Conservation (phyloP, 2,797 vertebrate genomes). For the Ctenopoma kingsleyae region DNA sequence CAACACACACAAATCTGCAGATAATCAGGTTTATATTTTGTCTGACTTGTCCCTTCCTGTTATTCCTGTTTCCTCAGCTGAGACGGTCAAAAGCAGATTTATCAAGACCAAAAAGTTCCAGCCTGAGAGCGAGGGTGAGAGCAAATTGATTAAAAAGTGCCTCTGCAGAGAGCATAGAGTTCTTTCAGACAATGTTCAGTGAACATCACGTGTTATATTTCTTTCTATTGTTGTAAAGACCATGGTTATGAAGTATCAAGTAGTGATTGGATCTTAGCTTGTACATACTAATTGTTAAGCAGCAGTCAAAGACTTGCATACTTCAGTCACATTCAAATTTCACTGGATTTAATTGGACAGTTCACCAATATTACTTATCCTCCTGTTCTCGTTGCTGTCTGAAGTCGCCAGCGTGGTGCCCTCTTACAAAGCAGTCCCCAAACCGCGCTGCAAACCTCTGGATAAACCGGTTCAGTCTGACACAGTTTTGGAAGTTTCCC, state of each 20-base stretch:
- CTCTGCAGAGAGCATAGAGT: neutral
- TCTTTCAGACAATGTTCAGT: neutral
- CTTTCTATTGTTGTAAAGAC: neutral
- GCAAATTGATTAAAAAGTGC: constrained; percentile 48
- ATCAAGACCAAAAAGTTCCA: constrained; percentile 80
- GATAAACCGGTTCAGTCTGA: constrained; percentile 69
- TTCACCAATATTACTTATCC: neutral
- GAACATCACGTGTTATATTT: no score
- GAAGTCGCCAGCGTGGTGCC: constrained; percentile 46
- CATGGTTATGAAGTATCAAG: neutral
- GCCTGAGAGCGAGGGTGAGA: constrained; percentile 57
- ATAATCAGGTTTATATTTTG: no score
- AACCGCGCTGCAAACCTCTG: constrained; percentile 76
- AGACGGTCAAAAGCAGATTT: constrained; percentile 79
- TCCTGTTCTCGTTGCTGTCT: constrained; percentile 35
- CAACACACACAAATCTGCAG: no score
- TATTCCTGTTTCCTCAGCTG: constrained; percentile 51
- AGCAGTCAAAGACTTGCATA: no score
- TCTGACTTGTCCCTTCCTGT: constrained; percentile 12
- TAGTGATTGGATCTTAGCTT: no score
- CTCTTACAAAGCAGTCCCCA: constrained; percentile 73
- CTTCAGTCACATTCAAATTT: neutral
- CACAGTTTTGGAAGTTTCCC: constrained; percentile 46
- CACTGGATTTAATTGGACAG: neutral
- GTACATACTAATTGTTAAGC: no score